Conservation (phyloP, 2,888 invertebrate species). For the Eilema sororculum region DNA sequence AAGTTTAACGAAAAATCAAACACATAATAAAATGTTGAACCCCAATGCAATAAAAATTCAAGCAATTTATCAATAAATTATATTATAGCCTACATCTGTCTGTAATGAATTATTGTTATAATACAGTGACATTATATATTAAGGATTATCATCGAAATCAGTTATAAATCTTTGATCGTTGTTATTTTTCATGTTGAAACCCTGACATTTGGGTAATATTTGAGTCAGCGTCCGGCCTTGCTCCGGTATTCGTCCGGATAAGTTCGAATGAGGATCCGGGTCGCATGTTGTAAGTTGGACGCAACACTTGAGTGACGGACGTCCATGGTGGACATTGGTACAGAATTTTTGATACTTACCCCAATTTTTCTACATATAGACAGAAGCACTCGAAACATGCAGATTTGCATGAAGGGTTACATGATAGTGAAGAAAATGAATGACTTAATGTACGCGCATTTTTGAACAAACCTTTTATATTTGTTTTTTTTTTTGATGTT, state of each 20-base stretch:
- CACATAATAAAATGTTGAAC: not conserved
- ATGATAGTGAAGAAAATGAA: no score
- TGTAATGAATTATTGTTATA: constrained; percentile 20
- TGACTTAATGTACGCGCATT: no score
- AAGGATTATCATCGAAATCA: constrained; percentile 22
- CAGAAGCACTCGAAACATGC: no score
- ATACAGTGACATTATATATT: constrained; percentile 28
- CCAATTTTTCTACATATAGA: not conserved
- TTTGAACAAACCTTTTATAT: no score
- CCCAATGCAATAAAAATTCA: constrained; percentile 12
- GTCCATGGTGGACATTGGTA: not conserved
- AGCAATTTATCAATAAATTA: constrained; percentile 25
- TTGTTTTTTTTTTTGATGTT: no score
- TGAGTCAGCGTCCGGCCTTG: constrained; percentile 53
- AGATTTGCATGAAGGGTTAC: no score
- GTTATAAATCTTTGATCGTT: constrained; percentile 34
- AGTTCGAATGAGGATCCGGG: constrained; percentile 55
- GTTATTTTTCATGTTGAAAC: constrained; percentile 22
- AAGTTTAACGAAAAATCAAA: not conserved
- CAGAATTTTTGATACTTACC: not conserved
- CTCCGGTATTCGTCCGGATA: constrained; percentile 59
- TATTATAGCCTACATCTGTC: constrained; percentile 23
- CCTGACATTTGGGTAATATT: constrained; percentile 48
- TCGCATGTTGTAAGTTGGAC: constrained; percentile 39
- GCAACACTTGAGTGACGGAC: constrained; percentile 15